These are phyloP conservation scores for Holotrichia oblita DNA, from an alignment of 1,140 invertebrate genomes.

Conservation along the genomic window DNA sequence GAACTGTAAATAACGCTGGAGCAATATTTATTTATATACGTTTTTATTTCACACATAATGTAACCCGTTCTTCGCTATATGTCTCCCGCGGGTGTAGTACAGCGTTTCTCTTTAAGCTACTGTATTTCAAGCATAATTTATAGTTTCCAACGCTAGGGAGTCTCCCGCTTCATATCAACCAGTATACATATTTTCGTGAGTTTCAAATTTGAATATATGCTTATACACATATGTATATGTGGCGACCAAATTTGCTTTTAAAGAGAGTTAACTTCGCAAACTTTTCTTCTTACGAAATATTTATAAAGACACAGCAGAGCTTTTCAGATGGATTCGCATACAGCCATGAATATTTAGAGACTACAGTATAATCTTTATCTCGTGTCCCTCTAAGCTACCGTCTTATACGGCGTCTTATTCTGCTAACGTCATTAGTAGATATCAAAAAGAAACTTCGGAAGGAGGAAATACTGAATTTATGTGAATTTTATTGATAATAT, in stretches of 20 bases:
- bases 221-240: neutral
- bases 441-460: no score
- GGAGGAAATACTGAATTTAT: no score
- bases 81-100: neutral
- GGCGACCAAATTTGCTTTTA: neutral
- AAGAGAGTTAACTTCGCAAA: neutral
- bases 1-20: no score
- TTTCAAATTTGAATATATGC: conserved; percentile 4
- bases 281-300: neutral
- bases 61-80: neutral
- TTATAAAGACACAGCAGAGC: neutral
- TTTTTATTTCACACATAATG: neutral
- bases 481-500: no score
- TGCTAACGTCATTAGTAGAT: no score
- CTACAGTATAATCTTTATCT: no score
- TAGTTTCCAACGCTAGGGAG: neutral
- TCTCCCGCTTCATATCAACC: neutral
- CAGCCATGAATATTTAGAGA: no score
- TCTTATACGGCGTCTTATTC: no score
- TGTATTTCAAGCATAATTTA: conserved; percentile 1
- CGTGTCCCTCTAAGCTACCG: no score
- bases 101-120: neutral
- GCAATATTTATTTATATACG: neutral
- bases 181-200: neutral
- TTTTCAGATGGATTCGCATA: neutral